Evolutionary conservation across 2,797 vertebrate species (phyloP).

Genomic region (Coendou prehensilis): DNA sequence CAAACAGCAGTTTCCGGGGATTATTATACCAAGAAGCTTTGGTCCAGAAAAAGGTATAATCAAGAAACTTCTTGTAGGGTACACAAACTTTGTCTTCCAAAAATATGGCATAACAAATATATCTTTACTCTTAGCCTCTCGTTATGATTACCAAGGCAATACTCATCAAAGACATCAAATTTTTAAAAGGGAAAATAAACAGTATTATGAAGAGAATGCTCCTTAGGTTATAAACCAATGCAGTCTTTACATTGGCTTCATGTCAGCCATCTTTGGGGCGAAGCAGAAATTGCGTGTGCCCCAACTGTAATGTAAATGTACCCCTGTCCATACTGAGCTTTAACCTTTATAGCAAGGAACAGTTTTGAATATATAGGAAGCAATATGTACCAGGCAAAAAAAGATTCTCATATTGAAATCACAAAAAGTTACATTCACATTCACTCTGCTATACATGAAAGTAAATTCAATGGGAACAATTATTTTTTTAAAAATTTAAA

Average conservation of each 20-base stretch:
- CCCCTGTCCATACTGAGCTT: no score
- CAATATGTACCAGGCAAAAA: no score
- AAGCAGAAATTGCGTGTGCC: not conserved
- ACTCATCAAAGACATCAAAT: not conserved
- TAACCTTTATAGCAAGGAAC: no score
- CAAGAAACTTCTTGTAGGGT: not conserved
- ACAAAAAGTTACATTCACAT: no score
- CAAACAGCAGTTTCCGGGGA: not conserved
- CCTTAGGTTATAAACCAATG: not conserved
- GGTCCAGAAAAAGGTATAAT: not conserved
- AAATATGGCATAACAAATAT: not conserved
- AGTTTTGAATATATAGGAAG: no score
- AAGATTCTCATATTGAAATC: no score
- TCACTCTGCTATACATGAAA: no score
- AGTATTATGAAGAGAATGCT: not conserved
- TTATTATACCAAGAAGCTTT: not conserved
- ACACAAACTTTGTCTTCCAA: not conserved
- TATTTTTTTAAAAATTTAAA: no score
- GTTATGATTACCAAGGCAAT: not conserved
- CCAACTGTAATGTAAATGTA: no score
- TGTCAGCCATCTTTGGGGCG: not conserved
- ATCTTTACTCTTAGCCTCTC: not conserved
- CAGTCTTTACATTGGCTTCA: not conserved
- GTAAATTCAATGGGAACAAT: no score
- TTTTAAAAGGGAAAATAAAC: not conserved